A percentile compares a stretch with the other conserved stretches of the same genome.
phyloP scores from a whole-genome alignment of 2,888 invertebrate species.

The Anaspis maculata region DNA sequence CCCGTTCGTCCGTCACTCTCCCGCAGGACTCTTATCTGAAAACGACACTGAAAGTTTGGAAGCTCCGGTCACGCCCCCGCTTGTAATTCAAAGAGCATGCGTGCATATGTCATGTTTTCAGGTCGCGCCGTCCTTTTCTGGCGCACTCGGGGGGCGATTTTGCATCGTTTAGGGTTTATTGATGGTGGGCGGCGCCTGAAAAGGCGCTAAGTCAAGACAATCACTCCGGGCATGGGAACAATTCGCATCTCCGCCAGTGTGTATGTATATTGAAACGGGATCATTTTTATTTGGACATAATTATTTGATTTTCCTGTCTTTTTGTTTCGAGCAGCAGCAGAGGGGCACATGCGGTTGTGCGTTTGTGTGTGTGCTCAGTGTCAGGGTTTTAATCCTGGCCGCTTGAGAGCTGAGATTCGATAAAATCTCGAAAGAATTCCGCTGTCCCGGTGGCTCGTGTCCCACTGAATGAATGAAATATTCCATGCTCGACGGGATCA shows the following conservation, averaged over 20 bases:
- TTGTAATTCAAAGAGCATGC: conserved; percentile 34
- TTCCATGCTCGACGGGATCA: no score
- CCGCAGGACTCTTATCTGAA: conserved; percentile 26
- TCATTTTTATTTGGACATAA: conserved; percentile 30
- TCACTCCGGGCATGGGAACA: conserved; percentile 23
- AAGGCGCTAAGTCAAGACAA: conserved; percentile 43
- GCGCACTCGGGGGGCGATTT: conserved; percentile 16
- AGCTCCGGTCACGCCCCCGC: conserved; percentile 31
- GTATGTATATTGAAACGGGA: conserved; percentile 38
- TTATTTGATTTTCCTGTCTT: conserved; percentile 29
- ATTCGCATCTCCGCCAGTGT: no score
- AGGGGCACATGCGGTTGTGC: no score
- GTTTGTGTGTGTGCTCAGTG: no score
- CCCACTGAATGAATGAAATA: conserved; percentile 13
- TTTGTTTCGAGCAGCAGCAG: no score
- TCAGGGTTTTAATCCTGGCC: no score
- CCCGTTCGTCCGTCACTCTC: conserved; percentile 16
- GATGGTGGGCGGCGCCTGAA: conserved; percentile 34
- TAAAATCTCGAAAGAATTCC: not conserved
- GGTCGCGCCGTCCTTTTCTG: conserved; percentile 22
- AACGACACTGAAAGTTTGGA: conserved; percentile 26
- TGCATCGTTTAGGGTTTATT: conserved; percentile 28
- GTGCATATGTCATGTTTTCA: conserved; percentile 30
- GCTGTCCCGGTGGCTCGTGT: no score
- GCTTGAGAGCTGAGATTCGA: no score